Conservation (phyloP, 2,797 vertebrate species). For the Oryzias dopingdopingensis region DNA sequence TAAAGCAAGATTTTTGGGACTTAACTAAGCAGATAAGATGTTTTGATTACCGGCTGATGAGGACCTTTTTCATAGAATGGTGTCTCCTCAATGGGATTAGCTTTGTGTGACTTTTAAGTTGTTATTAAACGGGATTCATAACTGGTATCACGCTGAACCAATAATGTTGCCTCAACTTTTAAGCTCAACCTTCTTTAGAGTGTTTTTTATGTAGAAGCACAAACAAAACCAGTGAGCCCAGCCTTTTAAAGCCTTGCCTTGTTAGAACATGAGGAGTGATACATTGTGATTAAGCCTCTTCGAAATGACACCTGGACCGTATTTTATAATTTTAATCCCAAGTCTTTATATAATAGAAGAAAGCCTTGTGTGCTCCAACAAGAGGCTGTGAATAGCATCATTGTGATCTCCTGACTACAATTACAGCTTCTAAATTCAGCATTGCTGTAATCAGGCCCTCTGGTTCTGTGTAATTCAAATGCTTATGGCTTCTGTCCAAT, state of each 20-base stretch:
- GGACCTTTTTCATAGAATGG: no score
- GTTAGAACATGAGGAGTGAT: conserved; percentile 10
- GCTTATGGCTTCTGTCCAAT: conserved; percentile 73
- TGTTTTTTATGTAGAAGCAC: no score
- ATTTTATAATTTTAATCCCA: conserved; percentile 44
- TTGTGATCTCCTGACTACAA: conserved; percentile 58
- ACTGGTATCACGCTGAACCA: no score
- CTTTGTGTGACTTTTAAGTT: no score
- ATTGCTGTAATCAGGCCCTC: conserved; percentile 67
- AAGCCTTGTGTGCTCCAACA: conserved; percentile 45
- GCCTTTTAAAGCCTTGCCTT: not conserved
- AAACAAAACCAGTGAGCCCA: not conserved
- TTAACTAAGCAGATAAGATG: no score
- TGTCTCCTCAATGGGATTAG: no score
- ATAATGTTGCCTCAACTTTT: no score
- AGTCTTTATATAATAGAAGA: conserved; percentile 25
- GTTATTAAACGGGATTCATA: no score
- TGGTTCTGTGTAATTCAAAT: conserved; percentile 73
- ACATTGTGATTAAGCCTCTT: conserved; percentile 25
- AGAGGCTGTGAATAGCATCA: conserved; percentile 57
- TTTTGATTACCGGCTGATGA: no score
- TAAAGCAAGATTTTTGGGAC: no score
- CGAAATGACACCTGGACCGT: conserved; percentile 43
- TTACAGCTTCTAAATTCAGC: conserved; percentile 66
- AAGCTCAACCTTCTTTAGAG: no score